Percentiles rank a stretch among this genome's conserved stretches.
Evolutionary conservation across 2,797 vertebrate species (phyloP).

Genomic region (Pipistrellus pygmaeus): DNA sequence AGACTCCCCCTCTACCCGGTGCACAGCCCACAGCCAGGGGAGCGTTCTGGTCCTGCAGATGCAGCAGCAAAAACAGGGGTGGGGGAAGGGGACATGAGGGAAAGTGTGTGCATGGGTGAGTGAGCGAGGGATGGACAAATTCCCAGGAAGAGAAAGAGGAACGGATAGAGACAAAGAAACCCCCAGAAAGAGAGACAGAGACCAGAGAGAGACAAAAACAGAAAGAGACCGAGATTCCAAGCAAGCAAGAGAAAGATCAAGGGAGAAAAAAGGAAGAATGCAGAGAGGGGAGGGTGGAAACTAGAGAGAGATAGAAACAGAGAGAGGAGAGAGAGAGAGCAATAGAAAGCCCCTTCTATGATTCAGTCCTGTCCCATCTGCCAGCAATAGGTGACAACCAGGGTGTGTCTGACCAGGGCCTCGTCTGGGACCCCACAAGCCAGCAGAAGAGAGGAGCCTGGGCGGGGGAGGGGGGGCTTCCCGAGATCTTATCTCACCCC

Average conservation of each 20-base stretch:
- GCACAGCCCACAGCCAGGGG: not conserved
- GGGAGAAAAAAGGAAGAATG: not conserved
- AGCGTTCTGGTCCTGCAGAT: not conserved
- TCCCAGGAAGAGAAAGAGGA: not conserved
- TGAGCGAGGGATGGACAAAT: not conserved
- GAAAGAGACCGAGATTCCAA: not conserved
- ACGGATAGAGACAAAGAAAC: not conserved
- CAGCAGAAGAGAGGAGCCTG: accelerated
- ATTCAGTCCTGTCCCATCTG: not conserved
- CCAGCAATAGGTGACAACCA: too few species aligned
- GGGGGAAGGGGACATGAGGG: not conserved
- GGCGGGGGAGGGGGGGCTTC: not conserved
- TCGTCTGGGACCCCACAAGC: not conserved
- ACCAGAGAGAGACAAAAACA: not conserved
- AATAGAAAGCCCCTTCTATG: not conserved
- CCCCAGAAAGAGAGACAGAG: not conserved
- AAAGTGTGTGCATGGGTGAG: not conserved
- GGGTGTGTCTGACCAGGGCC: not conserved
- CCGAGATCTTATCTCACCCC: not conserved
- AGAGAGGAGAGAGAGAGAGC: not conserved
- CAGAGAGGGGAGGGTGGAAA: not conserved
- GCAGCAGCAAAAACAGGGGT: not conserved
- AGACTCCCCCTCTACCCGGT: not conserved
- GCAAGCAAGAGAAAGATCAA: not conserved
- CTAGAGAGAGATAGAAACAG: not conserved